phyloP scores from a whole-genome alignment of 2,113 vertebrate genomes.

The Nyctereutes procyonoides region DNA sequence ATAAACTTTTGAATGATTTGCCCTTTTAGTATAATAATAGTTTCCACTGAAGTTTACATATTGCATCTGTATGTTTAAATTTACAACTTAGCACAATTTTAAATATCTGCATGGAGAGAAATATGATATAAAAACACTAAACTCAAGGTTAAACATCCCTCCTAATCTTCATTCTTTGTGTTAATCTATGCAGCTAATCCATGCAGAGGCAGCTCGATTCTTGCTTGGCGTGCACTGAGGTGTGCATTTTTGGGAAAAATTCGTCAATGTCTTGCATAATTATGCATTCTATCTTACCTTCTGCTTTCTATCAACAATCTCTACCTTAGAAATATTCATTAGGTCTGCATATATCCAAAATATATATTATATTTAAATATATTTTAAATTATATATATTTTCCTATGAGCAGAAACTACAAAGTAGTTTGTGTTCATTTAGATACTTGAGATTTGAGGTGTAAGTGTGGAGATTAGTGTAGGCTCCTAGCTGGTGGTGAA shows the following conservation, averaged over 20 bases:
- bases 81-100: neutral
- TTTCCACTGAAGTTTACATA: neutral
- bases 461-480: neutral
- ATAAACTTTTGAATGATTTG: neutral
- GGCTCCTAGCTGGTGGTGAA: neutral
- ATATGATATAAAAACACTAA: neutral
- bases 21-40: neutral
- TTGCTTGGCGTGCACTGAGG: neutral
- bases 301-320: neutral
- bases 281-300: neutral
- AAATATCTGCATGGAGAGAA: neutral
- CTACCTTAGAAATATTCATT: neutral
- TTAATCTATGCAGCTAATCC: neutral
- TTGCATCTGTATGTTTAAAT: neutral
- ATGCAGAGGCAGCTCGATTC: neutral
- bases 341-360: neutral
- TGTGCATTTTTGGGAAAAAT: neutral
- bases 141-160: neutral
- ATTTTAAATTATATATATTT: neutral
- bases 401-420: neutral
- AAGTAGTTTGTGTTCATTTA: neutral
- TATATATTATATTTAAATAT: neutral
- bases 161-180: neutral
- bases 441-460: neutral
- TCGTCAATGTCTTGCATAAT: neutral